Evolutionary conservation across 2,888 invertebrate genomes (phyloP), one percentile per base, ranked within the genome.

Genomic region (Epinotia nisella): DNA sequence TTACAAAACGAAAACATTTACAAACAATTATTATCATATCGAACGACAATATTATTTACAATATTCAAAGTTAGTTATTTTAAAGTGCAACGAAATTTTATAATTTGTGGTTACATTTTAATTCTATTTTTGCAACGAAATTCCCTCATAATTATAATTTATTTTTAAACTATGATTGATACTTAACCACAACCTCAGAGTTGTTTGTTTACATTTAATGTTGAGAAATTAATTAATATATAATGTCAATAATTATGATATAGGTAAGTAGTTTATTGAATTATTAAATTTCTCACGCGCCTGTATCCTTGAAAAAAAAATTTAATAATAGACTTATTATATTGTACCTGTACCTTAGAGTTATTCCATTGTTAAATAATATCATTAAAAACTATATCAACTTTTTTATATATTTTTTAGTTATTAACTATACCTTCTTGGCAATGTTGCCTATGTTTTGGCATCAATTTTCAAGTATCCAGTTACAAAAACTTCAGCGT

Each of bases 1-100:
- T 84, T 84, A 86, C 83, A 87, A 81, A 83, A 76, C 76, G 75
- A 76, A 83, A 39, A 45, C 39, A 9, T 45, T 56, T 19, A 61
- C 13, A 64, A 74, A 71, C 67, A 24, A 24, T 51, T 45, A 11
- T 17, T 56, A 55, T 55, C 66, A 19, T 71, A 65, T 59, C 53
- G 66, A 71, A 51, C 55, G 56, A 58, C 15, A 59, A 56, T 60
- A 67, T 15, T 72, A 72, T 72, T 72, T 72, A 72, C 67, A 72
- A 29, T 72, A 67, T 68, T 45, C 35, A 51, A 49, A 56, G 24
- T 56, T 62, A 13, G 21, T 19, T 66, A 60, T 35, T 11, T 51
- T 66, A 55, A 66, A 60, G 70, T 71, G 71, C 71, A 71, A 71
- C 65, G 35, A 13, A 71, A 66, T 66, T 53, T 58, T 15, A 7